Evolutionary conservation across 2,113 vertebrate species (phyloP), one percentile per base, ranked within the genome.

Genomic region (Scolopax mira): DNA sequence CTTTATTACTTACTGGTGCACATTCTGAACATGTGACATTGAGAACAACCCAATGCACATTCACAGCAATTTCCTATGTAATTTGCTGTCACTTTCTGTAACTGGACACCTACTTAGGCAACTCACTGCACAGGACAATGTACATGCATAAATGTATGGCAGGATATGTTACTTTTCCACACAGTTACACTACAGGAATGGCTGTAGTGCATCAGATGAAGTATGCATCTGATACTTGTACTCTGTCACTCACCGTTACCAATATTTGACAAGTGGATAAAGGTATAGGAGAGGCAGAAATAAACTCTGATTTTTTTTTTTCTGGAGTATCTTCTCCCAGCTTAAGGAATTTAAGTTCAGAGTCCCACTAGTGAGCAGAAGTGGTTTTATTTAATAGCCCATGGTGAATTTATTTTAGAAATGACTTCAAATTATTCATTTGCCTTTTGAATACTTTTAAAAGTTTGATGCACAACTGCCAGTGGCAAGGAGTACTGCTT

Each of bases 121-220:
- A 22, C 2, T 11, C 61, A 12, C 11, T 81, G 10, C 8, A 27
- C 1, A 48, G 57, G 67, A 55, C 21, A 58, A 33, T 35, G 4
- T 57, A 61, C 13, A 11, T 16, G n/a, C 0, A 0, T 13, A 41
- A 18, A 28, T 11, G 12, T 16, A 6, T 7, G 28, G 10, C 8
- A 66, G 48, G 19, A 11, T 30, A 22, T 28, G 14, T 10, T 37
- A 8, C 3, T 58, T 91, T 72, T 79, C 17, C 39, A 74, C 24
- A 70, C 11, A 49, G 23, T 15, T 81, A 21, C 2, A 28, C 25
- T 15, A 7, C 21, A 17, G 10, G 8, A 85, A 52, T 35, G 39
- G 6, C 27, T 83, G 11, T 23, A 30, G 18, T 22, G 15, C 6
- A 25, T 49, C 28, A 81, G 51, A 49, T 39, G 17, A 79, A 88